Conservation (phyloP, 2,113 vertebrate species). For the Apteryx mantelli region DNA sequence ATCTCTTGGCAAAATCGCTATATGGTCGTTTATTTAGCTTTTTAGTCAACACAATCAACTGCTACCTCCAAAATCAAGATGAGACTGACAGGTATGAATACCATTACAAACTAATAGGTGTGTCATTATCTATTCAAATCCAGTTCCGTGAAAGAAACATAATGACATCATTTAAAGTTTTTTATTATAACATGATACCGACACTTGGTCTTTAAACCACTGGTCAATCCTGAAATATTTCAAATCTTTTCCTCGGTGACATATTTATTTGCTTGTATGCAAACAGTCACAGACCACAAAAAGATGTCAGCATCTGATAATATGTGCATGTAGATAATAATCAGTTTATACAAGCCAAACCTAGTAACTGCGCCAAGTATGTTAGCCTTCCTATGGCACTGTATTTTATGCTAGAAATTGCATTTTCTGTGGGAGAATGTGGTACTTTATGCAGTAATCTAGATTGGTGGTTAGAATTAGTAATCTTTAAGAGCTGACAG, state of each 20-base stretch:
- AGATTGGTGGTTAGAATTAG: background rate
- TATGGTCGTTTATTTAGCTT: conserved; percentile 93
- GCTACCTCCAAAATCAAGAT: conserved; percentile 85
- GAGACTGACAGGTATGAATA: conserved; percentile 81
- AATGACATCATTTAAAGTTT: background rate
- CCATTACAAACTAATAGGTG: background rate
- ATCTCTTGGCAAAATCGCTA: conserved; percentile 90
- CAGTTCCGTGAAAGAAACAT: background rate
- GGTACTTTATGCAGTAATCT: background rate
- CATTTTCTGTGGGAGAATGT: background rate
- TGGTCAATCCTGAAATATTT: background rate
- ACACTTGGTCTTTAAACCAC: background rate
- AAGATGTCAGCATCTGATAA: background rate
- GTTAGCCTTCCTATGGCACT: background rate
- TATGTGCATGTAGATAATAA: background rate
- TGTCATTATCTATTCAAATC: background rate
- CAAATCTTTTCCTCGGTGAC: background rate
- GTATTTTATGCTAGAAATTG: background rate
- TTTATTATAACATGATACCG: background rate
- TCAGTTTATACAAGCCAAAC: background rate
- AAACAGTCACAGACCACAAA: background rate
- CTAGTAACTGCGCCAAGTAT: too few relatives aligned
- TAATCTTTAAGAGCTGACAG: background rate
- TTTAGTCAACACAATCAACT: conserved; percentile 89
- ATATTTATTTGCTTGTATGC: background rate